Evolutionary conservation across 2,797 vertebrate genomes (phyloP), one percentile per base, ranked within the genome.

Genomic region (Dipus sagitta): DNA sequence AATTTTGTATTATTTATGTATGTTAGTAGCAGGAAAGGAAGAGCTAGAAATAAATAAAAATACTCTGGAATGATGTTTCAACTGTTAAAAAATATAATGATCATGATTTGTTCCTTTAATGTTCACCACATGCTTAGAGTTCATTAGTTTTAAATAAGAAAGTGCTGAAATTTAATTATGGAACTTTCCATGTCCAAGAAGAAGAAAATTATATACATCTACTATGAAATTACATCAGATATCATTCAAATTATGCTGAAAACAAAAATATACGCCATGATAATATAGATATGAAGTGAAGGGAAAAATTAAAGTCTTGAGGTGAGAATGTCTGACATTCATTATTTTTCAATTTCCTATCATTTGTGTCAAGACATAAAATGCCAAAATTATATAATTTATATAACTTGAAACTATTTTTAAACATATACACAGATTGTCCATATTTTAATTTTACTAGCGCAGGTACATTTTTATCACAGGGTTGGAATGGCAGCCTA

Each of bases 91-190:
- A 75, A 84, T 67, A 1, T 26, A 42, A 70, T 5, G 4, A 32
- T 8, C 47, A 79, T 34, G 2, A 21, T 34, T 6, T 86, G 23
- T 54, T 1, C 7, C 42, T 71, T 89, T 68, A 32, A 15, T 68
- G 64, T 81, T 91, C 94, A 12, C 3, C 32, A 81, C 65, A 15
- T 62, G 91, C 74, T 88, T 92, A 84, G 14, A 88, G 21, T 76
- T 38, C 0, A 21, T 76, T 83, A 85, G 76, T 60, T 93, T 82
- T 76, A 79, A 1, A 54, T 30, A 58, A 2, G 17, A 86, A 90
- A 47, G 2, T 79, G 8, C 30, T 30, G 32, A 3, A 21, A 79
- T 76, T 86, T 21, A 89, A 42, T 93, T 62, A 92, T 24, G 28
- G 70, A 88, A 28, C 7, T 71, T 87, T 42, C 88, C 52, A 72